phyloP scores from a whole-genome alignment of 2,888 invertebrate genomes.

The Pyrocoelia pectoralis region DNA sequence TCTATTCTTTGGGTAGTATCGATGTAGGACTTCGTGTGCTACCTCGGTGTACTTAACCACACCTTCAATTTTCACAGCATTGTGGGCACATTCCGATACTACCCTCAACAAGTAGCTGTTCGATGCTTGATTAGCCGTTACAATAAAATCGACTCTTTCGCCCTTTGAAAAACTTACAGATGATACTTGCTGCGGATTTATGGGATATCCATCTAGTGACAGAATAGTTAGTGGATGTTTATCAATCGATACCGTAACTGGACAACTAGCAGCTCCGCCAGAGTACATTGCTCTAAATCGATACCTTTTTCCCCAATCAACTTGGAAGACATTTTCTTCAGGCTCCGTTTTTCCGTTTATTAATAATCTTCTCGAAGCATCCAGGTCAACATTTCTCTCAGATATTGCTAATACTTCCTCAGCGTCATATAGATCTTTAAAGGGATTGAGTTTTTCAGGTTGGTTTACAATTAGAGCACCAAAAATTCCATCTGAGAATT shows the following conservation, averaged over 20 bases:
- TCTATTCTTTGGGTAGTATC: not conserved
- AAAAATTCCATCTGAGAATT: constrained; percentile 73
- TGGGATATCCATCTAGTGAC: constrained; percentile 74
- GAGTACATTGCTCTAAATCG: constrained; percentile 73
- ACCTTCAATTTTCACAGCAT: constrained; percentile 63
- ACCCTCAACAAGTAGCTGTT: constrained; percentile 71
- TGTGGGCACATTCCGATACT: constrained; percentile 63
- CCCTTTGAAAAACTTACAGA: constrained; percentile 72
- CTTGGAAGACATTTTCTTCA: constrained; percentile 58
- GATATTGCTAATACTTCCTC: constrained; percentile 77
- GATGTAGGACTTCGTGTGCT: not conserved
- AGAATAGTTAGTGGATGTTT: constrained; percentile 71
- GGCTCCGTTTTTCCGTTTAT: constrained; percentile 71
- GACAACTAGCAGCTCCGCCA: constrained; percentile 72
- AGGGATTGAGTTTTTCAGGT: constrained; percentile 67
- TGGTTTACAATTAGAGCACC: constrained; percentile 76
- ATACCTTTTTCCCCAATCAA: constrained; percentile 68
- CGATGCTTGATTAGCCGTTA: constrained; percentile 67
- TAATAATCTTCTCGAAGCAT: constrained; percentile 61
- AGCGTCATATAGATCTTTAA: constrained; percentile 71
- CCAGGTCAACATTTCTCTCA: constrained; percentile 66
- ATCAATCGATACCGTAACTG: constrained; percentile 71
- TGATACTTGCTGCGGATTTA: constrained; percentile 66
- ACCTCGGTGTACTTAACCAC: constrained; percentile 60
- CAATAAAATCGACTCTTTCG: constrained; percentile 78